Conservation (phyloP, 37 sponge, comb jelly and placozoan genomes). For the Halisarca cf. caerulea region DNA sequence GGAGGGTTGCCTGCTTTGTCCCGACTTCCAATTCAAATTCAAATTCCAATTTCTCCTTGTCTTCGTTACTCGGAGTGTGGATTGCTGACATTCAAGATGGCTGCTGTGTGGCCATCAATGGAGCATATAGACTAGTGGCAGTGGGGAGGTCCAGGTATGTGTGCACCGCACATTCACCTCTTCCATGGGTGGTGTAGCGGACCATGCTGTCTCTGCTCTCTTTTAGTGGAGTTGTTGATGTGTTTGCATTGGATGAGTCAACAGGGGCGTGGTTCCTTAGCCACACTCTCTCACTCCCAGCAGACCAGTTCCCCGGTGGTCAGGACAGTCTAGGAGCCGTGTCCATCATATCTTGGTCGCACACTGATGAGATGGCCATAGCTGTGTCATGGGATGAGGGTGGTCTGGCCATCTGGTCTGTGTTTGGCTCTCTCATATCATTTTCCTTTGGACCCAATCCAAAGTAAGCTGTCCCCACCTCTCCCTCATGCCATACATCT, state of each 20-base stretch:
- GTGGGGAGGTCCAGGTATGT: constrained; percentile 66
- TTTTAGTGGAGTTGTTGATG: constrained; percentile 73
- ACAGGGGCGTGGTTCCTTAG: constrained; percentile 62
- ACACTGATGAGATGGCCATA: constrained; percentile 59
- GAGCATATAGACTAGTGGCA: constrained; percentile 47
- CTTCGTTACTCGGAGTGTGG: constrained; percentile 70
- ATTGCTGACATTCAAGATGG: constrained; percentile 51
- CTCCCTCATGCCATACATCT: background rate
- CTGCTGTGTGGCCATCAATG: constrained; percentile 52
- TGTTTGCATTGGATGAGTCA: constrained; percentile 55
- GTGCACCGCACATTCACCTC: too few relatives aligned
- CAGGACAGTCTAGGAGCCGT: constrained; percentile 59
- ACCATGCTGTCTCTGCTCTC: too few relatives aligned
- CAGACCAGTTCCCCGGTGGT: constrained; percentile 60
- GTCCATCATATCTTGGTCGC: constrained; percentile 66
- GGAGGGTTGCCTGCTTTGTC: constrained; percentile 56
- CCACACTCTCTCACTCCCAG: constrained; percentile 71
- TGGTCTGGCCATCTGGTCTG: constrained; percentile 75
- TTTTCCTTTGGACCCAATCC: constrained; percentile 74
- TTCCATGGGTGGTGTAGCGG: too few relatives aligned
- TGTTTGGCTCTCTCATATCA: constrained; percentile 81
- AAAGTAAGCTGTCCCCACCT: constrained; percentile 59
- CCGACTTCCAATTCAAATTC: background rate
- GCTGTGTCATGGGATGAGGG: constrained; percentile 83
- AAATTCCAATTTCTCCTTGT: constrained; percentile 1